These are phyloP conservation scores for Elephantulus edwardii DNA, from an alignment of 2,113 vertebrate genomes.

Conservation along the genomic window DNA sequence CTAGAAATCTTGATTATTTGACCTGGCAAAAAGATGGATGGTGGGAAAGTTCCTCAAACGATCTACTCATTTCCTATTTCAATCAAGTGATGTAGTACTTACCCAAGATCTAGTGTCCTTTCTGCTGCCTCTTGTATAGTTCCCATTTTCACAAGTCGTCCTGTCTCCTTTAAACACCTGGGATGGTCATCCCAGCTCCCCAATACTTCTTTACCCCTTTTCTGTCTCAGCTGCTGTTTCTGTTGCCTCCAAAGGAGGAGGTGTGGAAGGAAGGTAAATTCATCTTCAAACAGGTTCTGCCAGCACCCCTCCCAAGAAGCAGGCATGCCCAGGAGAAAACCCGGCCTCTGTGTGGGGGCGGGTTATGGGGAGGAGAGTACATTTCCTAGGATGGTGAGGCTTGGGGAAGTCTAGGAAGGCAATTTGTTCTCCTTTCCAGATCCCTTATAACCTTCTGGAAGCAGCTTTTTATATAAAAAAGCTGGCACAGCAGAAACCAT, in stretches of 20 bases:
- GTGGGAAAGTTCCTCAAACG: neutral
- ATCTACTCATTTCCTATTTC: neutral
- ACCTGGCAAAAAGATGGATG: neutral
- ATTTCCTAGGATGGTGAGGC: neutral
- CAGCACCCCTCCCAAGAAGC: slow-evolving; percentile 49
- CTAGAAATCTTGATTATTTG: neutral
- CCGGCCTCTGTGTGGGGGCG: slow-evolving; percentile 34
- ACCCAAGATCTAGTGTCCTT: slow-evolving; percentile 29
- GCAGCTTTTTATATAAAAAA: neutral
- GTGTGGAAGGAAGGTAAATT: slow-evolving; percentile 50
- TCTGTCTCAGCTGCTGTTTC: slow-evolving; percentile 21
- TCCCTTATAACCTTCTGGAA: neutral
- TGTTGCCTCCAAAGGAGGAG: slow-evolving; percentile 36
- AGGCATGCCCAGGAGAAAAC: slow-evolving; percentile 43
- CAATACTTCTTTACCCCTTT: neutral
- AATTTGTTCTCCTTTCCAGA: neutral
- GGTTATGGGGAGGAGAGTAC: slow-evolving; percentile 17
- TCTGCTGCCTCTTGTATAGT: slow-evolving; percentile 20
- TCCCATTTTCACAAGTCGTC: slow-evolving; percentile 56
- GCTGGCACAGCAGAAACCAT: neutral
- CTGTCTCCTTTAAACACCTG: neutral
- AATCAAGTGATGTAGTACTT: neutral
- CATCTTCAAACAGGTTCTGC: slow-evolving; percentile 76
- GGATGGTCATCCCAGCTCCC: neutral
- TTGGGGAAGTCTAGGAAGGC: neutral